Evolutionary conservation across 2,113 vertebrate genomes (phyloP).

Genomic region (Hippoglossus stenolepis): DNA sequence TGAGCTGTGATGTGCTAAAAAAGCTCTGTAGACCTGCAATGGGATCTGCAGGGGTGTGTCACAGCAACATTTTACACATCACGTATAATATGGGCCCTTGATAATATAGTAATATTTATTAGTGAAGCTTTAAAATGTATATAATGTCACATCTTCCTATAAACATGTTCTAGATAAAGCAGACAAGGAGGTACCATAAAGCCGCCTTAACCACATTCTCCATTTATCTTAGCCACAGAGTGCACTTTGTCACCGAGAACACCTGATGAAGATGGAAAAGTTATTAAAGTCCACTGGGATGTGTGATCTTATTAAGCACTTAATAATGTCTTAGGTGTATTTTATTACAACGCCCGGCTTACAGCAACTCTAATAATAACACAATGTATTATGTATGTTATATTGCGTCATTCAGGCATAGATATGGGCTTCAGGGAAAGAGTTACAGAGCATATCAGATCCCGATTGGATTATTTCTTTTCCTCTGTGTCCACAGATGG

Average conservation of each 20-base stretch:
- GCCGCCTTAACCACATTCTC: not conserved
- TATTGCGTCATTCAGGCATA: conserved; percentile 17
- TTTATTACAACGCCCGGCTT: conserved; percentile 6
- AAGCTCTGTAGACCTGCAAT: not conserved
- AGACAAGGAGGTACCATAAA: not conserved
- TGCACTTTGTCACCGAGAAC: not conserved
- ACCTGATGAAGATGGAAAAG: not conserved
- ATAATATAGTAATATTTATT: not conserved
- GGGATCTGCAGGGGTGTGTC: too few species aligned
- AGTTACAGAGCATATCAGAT: conserved; percentile 11
- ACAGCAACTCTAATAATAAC: conserved; percentile 4
- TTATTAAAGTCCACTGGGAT: not conserved
- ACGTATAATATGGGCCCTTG: not conserved
- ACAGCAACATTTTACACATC: not conserved
- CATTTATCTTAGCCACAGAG: not conserved
- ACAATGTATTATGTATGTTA: conserved; percentile 24
- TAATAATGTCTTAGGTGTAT: not conserved
- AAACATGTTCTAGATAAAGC: not conserved
- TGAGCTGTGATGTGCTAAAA: not conserved
- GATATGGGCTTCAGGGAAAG: conserved; percentile 12
- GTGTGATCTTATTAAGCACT: conserved; percentile 26
- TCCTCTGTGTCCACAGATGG: conserved; percentile 9
- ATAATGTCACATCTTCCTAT: not conserved
- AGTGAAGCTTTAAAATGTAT: not conserved
- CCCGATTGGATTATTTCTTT: not conserved